Conservation (phyloP, 2,888 invertebrate genomes). For the Orthosia cruda region DNA sequence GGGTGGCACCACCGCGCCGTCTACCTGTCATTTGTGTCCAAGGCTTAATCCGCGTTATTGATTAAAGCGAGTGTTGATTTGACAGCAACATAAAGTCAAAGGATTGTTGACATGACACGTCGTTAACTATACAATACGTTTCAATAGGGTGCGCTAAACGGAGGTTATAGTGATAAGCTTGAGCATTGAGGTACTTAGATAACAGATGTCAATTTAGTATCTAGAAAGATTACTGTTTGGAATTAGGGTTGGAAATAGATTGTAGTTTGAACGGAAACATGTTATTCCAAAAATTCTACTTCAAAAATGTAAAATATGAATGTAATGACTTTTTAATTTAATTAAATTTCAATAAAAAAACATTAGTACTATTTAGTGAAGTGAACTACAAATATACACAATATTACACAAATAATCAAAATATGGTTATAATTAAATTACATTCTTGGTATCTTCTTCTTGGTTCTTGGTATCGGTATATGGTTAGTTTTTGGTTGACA, state of each 20-base stretch:
- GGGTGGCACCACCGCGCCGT: not conserved
- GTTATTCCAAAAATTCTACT: not conserved
- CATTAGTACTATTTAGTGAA: not conserved
- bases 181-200: too few relatives aligned
- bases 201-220: not conserved
- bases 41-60: not conserved
- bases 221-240: too few relatives aligned
- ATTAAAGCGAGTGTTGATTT: constrained; percentile 14
- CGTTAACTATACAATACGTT: not conserved
- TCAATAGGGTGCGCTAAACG: not conserved
- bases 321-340: too few relatives aligned
- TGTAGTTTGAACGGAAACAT: not conserved
- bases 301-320: too few relatives aligned
- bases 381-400: not conserved
- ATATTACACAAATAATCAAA: not conserved
- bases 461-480: not conserved
- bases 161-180: not conserved
- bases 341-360: not conserved
- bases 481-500: not conserved
- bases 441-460: too few relatives aligned
- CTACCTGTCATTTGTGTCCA: not conserved
- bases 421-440: not conserved
- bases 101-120: constrained; percentile 1
- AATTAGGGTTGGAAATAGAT: not conserved
- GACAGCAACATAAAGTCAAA: not conserved